Evolutionary conservation across 2,888 invertebrate genomes (phyloP), one percentile per base, ranked within the genome.

Genomic region (Stenotaenia linearis): DNA sequence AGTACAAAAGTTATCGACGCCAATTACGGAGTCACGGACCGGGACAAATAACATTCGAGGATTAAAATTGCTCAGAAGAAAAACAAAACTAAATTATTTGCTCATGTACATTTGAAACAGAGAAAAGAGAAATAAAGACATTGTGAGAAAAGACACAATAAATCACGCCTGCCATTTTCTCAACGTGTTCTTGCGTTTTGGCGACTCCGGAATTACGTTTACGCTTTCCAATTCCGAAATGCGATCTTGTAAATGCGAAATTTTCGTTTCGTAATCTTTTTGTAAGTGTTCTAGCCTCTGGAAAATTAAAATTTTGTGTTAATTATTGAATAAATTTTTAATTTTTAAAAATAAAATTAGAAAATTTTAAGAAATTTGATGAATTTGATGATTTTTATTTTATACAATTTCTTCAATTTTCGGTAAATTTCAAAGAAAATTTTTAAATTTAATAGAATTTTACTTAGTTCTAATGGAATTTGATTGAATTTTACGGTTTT

Each of bases 11-110:
- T 81, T 96, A 96, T 85, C 89, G 96, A 81, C 89, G 97, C 80
- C 96, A 94, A 86, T 91, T 97, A 88, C 96, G 95, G 86, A 93
- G 93, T 84, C 95, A 95, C 85, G 96, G 95, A 2, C 91, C 93
- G 0, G 93, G 94, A 0, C 90, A 96, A 84, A 93, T 97, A 89
- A 94, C 93, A n/a, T 97, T 97, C 86, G 95, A 93, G 84, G 94
- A 94, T 79, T 83, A 80, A 83, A 77, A 18, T 37, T 32, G 25
- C 21, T 77, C 25, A 76, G 30, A 56, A 74, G 4, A 5, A 18
- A n/a, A n/a, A n/a, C n/a, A n/a, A n/a, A n/a, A n/a, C n/a, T 74
- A 74, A 74, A 74, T 28, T 23, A 28, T 28, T 18, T 74, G 12
- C 23, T 74, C 12, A 74, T 56, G 23, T n/a, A n/a, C n/a, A n/a